Evolutionary conservation across 2,113 vertebrate species (phyloP).

Genomic region (Arvicanthis niloticus): DNA sequence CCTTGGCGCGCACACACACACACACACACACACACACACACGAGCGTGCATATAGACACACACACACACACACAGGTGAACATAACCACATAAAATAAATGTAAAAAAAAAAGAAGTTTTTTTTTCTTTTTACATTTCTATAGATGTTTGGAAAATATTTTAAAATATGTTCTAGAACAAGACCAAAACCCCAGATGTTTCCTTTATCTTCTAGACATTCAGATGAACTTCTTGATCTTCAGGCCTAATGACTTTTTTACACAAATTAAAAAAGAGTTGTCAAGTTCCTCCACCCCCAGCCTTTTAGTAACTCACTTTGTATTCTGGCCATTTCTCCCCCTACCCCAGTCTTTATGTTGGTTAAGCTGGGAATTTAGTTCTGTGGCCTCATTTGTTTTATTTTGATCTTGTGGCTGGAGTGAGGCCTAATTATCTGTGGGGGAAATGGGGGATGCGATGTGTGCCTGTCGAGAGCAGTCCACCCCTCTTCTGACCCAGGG

Average conservation of each 20-base stretch:
- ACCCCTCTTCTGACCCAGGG: neutral
- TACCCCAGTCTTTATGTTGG: neutral
- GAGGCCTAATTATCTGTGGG: neutral
- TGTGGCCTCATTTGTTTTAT: neutral
- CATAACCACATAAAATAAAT: neutral
- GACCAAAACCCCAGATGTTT: neutral
- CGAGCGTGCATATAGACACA: no score
- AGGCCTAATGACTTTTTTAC: neutral
- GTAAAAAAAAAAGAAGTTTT: neutral
- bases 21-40: neutral
- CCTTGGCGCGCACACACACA: neutral
- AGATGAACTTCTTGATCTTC: neutral
- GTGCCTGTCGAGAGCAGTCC: neutral
- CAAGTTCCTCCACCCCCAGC: neutral
- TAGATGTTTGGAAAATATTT: slow-evolving; percentile 21
- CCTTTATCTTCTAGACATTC: slow-evolving; percentile 41
- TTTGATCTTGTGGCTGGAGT: neutral
- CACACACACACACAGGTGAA: neutral
- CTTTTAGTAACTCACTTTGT: neutral
- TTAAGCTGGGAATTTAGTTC: neutral
- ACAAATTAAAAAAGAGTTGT: neutral
- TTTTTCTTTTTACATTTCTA: neutral
- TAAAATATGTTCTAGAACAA: neutral
- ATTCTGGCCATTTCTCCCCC: neutral
- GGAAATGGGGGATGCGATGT: neutral